These are phyloP conservation scores for Eutolmus rufibarbis DNA, from an alignment of 2,888 invertebrate genomes.

Conservation along the genomic window DNA sequence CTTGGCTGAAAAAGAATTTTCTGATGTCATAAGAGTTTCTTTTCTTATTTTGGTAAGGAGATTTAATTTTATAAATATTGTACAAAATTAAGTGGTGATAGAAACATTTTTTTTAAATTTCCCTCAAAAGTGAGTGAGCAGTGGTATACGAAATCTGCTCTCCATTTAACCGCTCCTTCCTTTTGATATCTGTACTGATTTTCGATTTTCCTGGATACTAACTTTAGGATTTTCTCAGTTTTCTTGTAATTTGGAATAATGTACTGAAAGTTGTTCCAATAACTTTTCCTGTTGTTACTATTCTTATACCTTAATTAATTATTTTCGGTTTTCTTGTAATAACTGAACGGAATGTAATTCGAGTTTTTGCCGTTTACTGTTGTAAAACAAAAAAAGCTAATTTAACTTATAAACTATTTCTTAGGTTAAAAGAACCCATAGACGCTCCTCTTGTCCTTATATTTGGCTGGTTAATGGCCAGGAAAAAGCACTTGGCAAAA, in stretches of 20 bases:
- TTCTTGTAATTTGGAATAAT: background rate
- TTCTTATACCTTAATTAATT: background rate
- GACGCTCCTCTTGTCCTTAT: slow-evolving; percentile 78
- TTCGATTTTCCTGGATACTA: background rate
- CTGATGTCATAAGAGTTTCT: background rate
- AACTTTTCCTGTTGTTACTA: background rate
- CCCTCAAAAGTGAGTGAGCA: background rate
- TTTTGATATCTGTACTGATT: background rate
- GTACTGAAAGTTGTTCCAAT: background rate
- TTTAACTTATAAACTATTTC: slow-evolving; percentile 19
- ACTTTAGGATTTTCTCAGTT: background rate
- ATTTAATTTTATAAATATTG: background rate
- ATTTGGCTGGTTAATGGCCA: slow-evolving; percentile 85
- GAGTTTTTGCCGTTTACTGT: background rate
- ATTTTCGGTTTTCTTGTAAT: background rate
- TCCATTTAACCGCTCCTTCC: background rate
- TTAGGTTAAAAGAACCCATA: slow-evolving; percentile 66
- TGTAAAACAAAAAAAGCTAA: background rate
- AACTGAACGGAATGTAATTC: background rate
- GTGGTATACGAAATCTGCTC: background rate
- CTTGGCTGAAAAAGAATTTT: background rate
- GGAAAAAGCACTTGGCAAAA: slow-evolving; percentile 83
- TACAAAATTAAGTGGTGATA: background rate
- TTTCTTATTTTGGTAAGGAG: background rate
- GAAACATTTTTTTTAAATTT: background rate